Conservation (phyloP, 2,113 vertebrate species). For the Pseudorasbora parva region DNA sequence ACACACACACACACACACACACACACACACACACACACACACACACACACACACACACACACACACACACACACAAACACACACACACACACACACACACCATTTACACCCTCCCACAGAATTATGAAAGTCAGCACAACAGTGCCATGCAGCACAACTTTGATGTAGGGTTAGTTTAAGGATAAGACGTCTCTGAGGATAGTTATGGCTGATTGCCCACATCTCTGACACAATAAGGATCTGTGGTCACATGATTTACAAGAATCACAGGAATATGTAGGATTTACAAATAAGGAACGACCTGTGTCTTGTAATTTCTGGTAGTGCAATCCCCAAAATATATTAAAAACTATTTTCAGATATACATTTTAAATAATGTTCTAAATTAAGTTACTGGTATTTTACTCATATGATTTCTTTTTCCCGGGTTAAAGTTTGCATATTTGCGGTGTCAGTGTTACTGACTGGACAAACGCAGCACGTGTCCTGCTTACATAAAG, state of each 20-base stretch:
- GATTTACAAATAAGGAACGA: not conserved
- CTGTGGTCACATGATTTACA: slow-evolving; percentile 11
- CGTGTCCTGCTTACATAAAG: no score
- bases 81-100: slow-evolving; percentile 49
- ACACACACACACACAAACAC: slow-evolving; percentile 19
- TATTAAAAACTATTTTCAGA: not conserved
- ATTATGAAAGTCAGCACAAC: slow-evolving; percentile 7
- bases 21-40: slow-evolving; percentile 44
- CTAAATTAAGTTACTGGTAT: no score
- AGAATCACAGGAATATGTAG: slow-evolving; percentile 14
- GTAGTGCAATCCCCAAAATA: not conserved
- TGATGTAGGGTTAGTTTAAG: slow-evolving; percentile 17
- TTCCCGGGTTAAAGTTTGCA: no score
- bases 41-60: slow-evolving; percentile 47
- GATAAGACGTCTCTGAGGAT: slow-evolving; percentile 17
- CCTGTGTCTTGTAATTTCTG: not conserved
- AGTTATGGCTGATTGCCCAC: slow-evolving; percentile 24
- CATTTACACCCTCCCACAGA: slow-evolving; percentile 52
- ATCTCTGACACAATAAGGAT: slow-evolving; percentile 17
- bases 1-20: slow-evolving; percentile 27
- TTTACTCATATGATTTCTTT: no score
- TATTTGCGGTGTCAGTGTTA: no score
- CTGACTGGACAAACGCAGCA: no score
- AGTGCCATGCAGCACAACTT: slow-evolving; percentile 26
- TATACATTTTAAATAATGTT: not conserved